Base-by-base conservation (phyloP, 2,888 invertebrate genomes). In the Zele albiditarsus region DNA sequence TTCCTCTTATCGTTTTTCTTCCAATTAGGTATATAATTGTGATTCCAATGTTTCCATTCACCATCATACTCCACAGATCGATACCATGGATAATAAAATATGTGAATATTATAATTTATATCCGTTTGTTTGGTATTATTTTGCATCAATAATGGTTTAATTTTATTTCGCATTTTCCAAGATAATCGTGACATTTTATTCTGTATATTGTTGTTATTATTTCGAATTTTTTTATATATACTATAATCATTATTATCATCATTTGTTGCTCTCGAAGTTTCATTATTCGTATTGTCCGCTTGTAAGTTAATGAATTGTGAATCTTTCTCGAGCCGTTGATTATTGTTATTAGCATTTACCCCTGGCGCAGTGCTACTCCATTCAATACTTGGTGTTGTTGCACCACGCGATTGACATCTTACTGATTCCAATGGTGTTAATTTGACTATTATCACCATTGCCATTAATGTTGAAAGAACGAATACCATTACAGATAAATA, bases 1-100 rank as follows among this genome's bases (percentile, higher is more conserved):
- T 90, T 86, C 74, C 86, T 85, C 12, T 85, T 89, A 70, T 90
- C 89, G 46, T 88, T 88, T 79, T 85, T 89, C 75, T 85, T 89
- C 88, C 88, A 88, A 71, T 87, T 87, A 0, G 88, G 87, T 28
- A 88, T 79, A 73, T 87, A 87, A 16, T 86, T 81, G 65, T 87
- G 87, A 75, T 88, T 87, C 88, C 88, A 88, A 49, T 87, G 87
- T 77, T 84, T 84, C 88, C 88, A 88, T 4, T 70, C 75, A 6
- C 85, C 85, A 69, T 88, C 87, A 66, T 83, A 84, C 14, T 73
- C 81, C n/a, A 80, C 74, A 5, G 87, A 87, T 27, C 88, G 85
- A 78, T 87, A 88, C 88, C 88, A 88, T 1, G 86, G 81, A 63
- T 87, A 88, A 72, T 88, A 88, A 77, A 88, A 88, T 66, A 87